Evolutionary conservation across 2,888 invertebrate species (phyloP).

Genomic region (Dasypolia templi): DNA sequence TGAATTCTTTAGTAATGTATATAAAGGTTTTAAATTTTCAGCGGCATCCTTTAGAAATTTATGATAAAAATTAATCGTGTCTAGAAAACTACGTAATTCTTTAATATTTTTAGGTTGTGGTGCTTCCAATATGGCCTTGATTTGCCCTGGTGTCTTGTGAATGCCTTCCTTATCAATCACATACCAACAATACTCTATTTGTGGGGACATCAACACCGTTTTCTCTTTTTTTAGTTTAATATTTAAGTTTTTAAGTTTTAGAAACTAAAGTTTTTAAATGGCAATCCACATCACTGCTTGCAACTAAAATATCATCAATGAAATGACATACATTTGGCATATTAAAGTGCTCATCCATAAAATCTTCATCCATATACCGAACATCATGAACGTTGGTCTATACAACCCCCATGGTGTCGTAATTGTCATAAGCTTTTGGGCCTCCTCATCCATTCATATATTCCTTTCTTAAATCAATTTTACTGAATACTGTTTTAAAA

Average conservation of each 20-base stretch:
- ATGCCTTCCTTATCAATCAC: background rate
- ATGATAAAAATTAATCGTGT: background rate
- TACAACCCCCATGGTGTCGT: background rate
- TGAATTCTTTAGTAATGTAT: background rate
- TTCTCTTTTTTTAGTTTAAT: background rate
- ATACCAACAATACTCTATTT: background rate
- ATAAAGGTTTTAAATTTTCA: background rate
- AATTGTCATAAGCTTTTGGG: background rate
- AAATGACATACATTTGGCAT: slow-evolving; percentile 2
- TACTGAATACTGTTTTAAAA: too few species aligned
- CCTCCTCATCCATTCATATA: too few species aligned
- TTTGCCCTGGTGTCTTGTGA: background rate
- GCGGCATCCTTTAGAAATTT: background rate
- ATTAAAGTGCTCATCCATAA: slow-evolving; percentile 10
- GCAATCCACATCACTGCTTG: background rate
- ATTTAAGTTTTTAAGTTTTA: background rate
- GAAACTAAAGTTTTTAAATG: slow-evolving; percentile 5
- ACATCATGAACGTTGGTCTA: slow-evolving; percentile 7
- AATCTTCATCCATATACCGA: slow-evolving; percentile 5
- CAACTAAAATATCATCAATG: background rate
- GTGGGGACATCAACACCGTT: background rate
- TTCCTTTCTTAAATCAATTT: too few species aligned
- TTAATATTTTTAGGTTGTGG: background rate
- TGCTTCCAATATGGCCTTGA: slow-evolving; percentile 1
- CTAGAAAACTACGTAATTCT: background rate